Conservation (phyloP, 2,888 invertebrate species). For the Oconnorella tubifera region DNA sequence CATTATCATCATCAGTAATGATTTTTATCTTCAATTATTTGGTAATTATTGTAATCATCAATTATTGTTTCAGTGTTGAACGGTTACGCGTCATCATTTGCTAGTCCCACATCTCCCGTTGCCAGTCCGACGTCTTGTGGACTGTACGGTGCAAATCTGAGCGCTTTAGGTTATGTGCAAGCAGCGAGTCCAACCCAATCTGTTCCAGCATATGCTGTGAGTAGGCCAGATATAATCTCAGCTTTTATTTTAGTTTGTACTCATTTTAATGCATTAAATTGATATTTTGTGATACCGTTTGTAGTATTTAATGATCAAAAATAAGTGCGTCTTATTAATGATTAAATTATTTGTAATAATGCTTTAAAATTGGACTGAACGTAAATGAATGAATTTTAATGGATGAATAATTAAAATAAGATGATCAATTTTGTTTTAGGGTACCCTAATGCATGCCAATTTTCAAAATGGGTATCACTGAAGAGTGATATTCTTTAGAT, state of each 20-base stretch:
- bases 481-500: neutral
- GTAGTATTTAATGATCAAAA: too few species aligned
- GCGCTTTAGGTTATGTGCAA: neutral
- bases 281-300: too few species aligned
- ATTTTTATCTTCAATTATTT: neutral
- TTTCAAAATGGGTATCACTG: constrained; percentile 10
- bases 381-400: too few species aligned
- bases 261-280: too few species aligned
- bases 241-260: too few species aligned
- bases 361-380: too few species aligned
- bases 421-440: neutral
- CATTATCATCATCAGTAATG: too few species aligned
- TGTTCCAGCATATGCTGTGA: neutral
- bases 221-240: too few species aligned
- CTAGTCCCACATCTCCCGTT: constrained; percentile 1
- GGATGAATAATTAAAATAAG: too few species aligned
- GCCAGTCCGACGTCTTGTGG: neutral
- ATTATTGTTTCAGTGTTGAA: constrained; percentile 3
- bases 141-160: neutral
- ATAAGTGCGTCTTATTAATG: too few species aligned
- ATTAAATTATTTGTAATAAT: too few species aligned
- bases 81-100: constrained; percentile 6
- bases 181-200: neutral
- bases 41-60: neutral
- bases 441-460: neutral